Base-by-base conservation (phyloP, 2,888 invertebrate species). In the Germaria angustata region DNA sequence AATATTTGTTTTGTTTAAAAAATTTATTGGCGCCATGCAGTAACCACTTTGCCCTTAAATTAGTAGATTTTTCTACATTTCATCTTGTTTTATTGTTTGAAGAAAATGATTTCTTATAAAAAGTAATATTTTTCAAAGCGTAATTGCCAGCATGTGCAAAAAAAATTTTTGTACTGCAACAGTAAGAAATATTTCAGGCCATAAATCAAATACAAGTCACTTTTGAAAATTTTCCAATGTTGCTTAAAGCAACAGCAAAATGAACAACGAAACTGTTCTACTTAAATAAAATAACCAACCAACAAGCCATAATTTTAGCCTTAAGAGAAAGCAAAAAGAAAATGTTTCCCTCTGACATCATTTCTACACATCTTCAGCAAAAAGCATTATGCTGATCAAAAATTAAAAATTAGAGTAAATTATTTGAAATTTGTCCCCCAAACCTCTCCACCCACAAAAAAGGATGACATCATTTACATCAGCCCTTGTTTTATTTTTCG, bases 171-270 rank as follows among this genome's bases (percentile, higher is more conserved):
- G 6, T 36, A 36, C 7, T 22, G 4, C 39, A 41, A 15, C 59
- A 39, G 22, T 22, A 72, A 61, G 53, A 61, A 59, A 34, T 61
- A 51, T 53, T 72, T 20, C n/a, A 15, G 8, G 41, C 11, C 79
- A 80, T 80, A 73, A 73, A 80, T 80, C 79, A 80, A 68, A 68
- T 28, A 34, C 41, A 22, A 66, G 59, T 53, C 59, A 44, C 41
- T 61, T 61, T 57, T 0, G 6, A 39, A 68, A 68, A 73, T 8
- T 68, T 73, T 72, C 55, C 73, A 80, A 80, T 80, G 73, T 80
- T 72, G 79, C 72, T 79, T 20, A 34, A 59, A n/a, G n/a, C n/a
- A 20, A 32, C 20, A 46, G 11, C 8, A 59, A 59, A n/a, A n/a
- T n/a, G n/a, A n/a, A n/a, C n/a, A n/a, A 36, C 22, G 53, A 15